A percentile compares a stretch with the other conserved stretches of the same genome.
Evolutionary conservation across 2,797 vertebrate genomes (phyloP).

Genomic region (Lutjanus campechanus): DNA sequence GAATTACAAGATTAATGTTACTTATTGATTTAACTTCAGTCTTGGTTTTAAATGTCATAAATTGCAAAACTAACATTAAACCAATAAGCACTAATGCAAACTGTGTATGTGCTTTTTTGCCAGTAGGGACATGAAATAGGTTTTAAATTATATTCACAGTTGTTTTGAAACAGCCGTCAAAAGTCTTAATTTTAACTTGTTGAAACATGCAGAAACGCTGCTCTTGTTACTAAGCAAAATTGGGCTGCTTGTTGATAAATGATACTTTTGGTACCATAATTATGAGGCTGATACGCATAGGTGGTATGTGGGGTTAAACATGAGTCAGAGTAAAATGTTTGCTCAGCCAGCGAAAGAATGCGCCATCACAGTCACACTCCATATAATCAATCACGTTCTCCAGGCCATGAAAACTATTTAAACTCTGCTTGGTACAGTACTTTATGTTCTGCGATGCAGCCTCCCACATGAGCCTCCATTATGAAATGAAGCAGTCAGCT

Average conservation of each 20-base stretch:
- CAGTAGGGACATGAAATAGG: too few species aligned
- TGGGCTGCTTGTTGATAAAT: slow-evolving; percentile 13
- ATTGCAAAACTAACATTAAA: too few species aligned
- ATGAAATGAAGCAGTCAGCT: slow-evolving; percentile 51
- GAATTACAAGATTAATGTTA: too few species aligned
- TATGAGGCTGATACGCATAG: background rate
- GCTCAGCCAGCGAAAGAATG: slow-evolving; percentile 22
- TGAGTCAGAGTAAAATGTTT: slow-evolving; percentile 33
- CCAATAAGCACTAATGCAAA: too few species aligned
- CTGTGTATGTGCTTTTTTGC: too few species aligned
- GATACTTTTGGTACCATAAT: slow-evolving; percentile 13
- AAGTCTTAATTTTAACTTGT: too few species aligned
- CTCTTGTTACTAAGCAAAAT: background rate
- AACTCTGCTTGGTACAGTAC: slow-evolving; percentile 18
- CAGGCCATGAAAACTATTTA: slow-evolving; percentile 37
- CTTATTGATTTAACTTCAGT: too few species aligned
- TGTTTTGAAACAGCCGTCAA: too few species aligned
- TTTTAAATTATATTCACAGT: too few species aligned
- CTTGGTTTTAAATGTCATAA: too few species aligned
- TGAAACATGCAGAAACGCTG: too few species aligned
- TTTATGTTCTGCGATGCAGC: slow-evolving; percentile 8
- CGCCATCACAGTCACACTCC: slow-evolving; percentile 9
- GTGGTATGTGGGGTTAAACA: slow-evolving; percentile 15
- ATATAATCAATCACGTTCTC: slow-evolving; percentile 34
- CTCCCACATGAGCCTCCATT: slow-evolving; percentile 29